Conservation (phyloP, 2,797 vertebrate species). For the Sparidentex hasta region DNA sequence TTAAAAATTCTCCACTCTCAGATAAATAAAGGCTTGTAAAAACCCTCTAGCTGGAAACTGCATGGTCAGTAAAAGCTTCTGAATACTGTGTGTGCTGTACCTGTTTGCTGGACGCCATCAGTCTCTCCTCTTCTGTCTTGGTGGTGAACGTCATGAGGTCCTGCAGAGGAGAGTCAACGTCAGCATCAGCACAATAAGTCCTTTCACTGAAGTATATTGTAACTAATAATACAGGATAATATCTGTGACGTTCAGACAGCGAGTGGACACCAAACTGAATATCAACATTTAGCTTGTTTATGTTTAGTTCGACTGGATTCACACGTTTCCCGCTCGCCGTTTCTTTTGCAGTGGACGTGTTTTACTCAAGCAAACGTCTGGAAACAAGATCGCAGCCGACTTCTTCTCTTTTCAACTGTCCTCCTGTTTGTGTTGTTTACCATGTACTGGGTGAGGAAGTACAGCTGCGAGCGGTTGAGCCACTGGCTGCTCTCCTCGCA, state of each 20-base stretch:
- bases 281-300: background rate
- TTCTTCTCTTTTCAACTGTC: background rate
- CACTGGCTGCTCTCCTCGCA: conserved; percentile 89
- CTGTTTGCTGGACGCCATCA: conserved; percentile 90
- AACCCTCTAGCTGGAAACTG: no score
- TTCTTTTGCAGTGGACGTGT: background rate
- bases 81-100: conserved; percentile 72
- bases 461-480: conserved; percentile 93
- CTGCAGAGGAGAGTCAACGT: conserved; percentile 77
- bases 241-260: no score
- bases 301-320: background rate
- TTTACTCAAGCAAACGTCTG: no score
- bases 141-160: conserved; percentile 92
- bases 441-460: conserved; percentile 89
- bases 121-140: conserved; percentile 88
- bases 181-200: background rate
- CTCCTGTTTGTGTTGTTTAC: conserved; percentile 56
- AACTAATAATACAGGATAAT: no score
- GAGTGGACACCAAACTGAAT: no score
- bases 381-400: background rate
- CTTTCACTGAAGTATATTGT: no score
- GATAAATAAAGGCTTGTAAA: no score
- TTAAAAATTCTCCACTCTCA: no score
- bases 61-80: background rate
- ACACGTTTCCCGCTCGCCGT: no score